These are phyloP conservation scores for Poecilus cupreus DNA, from an alignment of 2,888 invertebrate species.

Conservation along the genomic window DNA sequence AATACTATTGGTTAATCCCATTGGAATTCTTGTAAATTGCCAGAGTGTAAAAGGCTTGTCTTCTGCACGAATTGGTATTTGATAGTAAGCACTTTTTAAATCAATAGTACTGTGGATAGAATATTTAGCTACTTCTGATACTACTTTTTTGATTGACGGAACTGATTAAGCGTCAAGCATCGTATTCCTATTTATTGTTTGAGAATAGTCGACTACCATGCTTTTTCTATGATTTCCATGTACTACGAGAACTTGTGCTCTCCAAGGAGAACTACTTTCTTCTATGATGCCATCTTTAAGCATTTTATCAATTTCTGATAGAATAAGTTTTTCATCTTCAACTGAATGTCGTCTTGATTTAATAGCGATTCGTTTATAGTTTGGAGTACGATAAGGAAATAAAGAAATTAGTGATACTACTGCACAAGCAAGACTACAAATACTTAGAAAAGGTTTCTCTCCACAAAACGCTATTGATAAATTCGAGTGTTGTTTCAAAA, in stretches of 20 bases:
- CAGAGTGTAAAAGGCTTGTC: neutral
- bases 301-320: neutral
- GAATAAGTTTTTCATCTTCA: neutral
- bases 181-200: neutral
- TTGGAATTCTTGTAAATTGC: neutral
- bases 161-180: neutral
- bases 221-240: neutral
- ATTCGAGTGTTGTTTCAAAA: no score
- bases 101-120: neutral
- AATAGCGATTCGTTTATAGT: neutral
- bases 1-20: neutral
- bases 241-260: neutral
- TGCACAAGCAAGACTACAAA: no score
- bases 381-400: no score
- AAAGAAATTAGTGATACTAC: no score
- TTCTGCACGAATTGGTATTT: neutral
- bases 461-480: no score
- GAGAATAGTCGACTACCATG: neutral
- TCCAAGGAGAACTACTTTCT: neutral
- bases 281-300: neutral
- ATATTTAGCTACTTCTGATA: neutral
- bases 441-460: no score
- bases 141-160: neutral
- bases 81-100: no score
- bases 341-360: neutral